These are phyloP conservation scores for Hoplodrina blanda DNA, from an alignment of 2,888 invertebrate species.

Conservation along the genomic window DNA sequence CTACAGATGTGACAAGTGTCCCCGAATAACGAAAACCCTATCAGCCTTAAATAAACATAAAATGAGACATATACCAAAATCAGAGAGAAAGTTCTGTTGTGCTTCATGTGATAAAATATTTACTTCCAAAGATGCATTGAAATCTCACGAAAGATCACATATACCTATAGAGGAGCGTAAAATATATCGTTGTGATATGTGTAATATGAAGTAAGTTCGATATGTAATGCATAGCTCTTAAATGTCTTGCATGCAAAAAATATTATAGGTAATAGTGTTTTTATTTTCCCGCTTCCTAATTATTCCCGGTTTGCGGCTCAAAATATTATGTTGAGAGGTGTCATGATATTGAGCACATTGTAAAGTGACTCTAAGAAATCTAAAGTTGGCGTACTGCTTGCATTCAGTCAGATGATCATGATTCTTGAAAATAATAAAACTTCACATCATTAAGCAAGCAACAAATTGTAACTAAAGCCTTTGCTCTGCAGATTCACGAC, in stretches of 20 bases:
- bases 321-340: background rate
- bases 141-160: slow-evolving; percentile 88
- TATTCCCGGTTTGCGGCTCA: background rate
- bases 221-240: background rate
- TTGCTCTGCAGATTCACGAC: slow-evolving; percentile 84
- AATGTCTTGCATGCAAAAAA: background rate
- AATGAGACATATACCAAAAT: slow-evolving; percentile 89
- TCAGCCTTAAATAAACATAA: slow-evolving; percentile 88
- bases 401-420: background rate
- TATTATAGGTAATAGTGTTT: background rate
- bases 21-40: slow-evolving; percentile 86
- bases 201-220: slow-evolving; percentile 87
- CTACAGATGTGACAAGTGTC: slow-evolving; percentile 88
- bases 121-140: slow-evolving; percentile 85
- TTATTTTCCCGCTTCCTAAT: background rate
- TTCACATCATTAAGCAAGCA: background rate
- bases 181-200: slow-evolving; percentile 87
- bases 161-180: slow-evolving; percentile 89
- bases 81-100: slow-evolving; percentile 86
- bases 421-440: background rate
- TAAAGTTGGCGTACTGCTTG: background rate
- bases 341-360: no score
- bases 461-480: background rate
- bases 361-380: no score
- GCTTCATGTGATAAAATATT: slow-evolving; percentile 87